Conservation (phyloP, 2,797 vertebrate species). For the Hafferia zeledoni region DNA sequence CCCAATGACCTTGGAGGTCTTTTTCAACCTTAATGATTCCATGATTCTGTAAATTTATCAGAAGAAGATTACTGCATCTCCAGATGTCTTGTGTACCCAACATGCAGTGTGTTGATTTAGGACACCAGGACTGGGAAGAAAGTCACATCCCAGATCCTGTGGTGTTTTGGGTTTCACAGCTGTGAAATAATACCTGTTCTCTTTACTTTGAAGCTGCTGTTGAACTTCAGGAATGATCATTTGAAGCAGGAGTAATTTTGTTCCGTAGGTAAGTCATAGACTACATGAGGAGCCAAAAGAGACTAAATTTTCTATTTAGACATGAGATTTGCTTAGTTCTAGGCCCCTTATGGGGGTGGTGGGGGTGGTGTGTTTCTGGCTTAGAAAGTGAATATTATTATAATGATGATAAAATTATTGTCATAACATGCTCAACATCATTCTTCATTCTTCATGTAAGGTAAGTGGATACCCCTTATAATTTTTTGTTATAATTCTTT, state of each 20-base stretch:
- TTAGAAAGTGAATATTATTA: neutral
- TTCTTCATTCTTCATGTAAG: neutral
- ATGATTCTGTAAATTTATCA: neutral
- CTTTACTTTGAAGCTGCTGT: neutral
- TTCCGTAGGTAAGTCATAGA: neutral
- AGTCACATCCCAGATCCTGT: neutral
- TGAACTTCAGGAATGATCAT: neutral
- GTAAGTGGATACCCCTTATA: neutral
- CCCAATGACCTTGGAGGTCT: neutral
- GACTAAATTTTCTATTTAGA: neutral
- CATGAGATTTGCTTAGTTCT: neutral
- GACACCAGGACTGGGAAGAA: rapidly evolving
- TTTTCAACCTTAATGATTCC: neutral
- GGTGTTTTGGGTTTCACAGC: neutral
- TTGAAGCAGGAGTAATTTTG: neutral
- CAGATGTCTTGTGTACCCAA: neutral
- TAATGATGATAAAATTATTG: neutral
- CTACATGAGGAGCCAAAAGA: neutral
- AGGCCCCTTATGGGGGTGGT: neutral
- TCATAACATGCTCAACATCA: neutral
- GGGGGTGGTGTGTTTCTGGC: neutral
- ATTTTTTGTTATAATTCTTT: neutral
- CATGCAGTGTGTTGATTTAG: neutral
- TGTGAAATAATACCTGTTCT: neutral
- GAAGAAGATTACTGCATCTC: neutral